Percentiles rank a stretch among this genome's conserved stretches.
Evolutionary conservation across 2,113 vertebrate species (phyloP).

Genomic region (Triplophysa siluroides): DNA sequence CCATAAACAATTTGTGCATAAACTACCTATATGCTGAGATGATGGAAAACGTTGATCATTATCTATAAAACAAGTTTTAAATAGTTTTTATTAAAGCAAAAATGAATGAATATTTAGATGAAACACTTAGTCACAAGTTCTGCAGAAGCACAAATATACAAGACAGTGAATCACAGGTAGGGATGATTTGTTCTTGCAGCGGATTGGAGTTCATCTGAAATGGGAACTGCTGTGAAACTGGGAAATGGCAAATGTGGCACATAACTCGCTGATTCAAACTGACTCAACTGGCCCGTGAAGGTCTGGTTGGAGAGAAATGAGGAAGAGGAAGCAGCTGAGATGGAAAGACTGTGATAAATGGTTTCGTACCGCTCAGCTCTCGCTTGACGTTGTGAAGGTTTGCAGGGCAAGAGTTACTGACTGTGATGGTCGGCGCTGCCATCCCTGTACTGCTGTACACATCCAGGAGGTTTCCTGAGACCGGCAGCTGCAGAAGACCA

Average conservation of each 20-base stretch:
- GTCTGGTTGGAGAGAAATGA: conserved; percentile 7
- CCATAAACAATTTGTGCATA: too few species aligned
- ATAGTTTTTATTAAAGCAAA: too few species aligned
- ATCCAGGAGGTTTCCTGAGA: conserved; percentile 80
- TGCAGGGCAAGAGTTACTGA: conserved; percentile 88
- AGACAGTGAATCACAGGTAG: conserved; percentile 1
- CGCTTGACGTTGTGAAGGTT: conserved; percentile 80
- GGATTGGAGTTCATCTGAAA: neutral
- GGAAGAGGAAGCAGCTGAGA: conserved; percentile 12
- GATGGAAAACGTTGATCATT: too few species aligned
- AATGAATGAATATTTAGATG: neutral
- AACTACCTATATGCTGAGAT: too few species aligned
- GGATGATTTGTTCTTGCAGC: neutral
- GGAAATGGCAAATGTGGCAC: conserved; percentile 34
- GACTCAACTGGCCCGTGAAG: conserved; percentile 2
- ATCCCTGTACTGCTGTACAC: conserved; percentile 72
- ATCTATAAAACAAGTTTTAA: too few species aligned
- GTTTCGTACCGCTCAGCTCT: conserved; percentile 75
- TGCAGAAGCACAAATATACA: conserved; percentile 25
- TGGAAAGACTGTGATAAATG: conserved; percentile 18
- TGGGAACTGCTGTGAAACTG: conserved; percentile 8
- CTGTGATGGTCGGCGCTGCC: conserved; percentile 69
- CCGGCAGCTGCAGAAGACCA: conserved; percentile 72
- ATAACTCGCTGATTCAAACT: conserved; percentile 11
- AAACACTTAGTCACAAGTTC: conserved; percentile 25